These are phyloP conservation scores for Chaetops frenatus DNA, from an alignment of 2,113 vertebrate genomes.

Conservation along the genomic window DNA sequence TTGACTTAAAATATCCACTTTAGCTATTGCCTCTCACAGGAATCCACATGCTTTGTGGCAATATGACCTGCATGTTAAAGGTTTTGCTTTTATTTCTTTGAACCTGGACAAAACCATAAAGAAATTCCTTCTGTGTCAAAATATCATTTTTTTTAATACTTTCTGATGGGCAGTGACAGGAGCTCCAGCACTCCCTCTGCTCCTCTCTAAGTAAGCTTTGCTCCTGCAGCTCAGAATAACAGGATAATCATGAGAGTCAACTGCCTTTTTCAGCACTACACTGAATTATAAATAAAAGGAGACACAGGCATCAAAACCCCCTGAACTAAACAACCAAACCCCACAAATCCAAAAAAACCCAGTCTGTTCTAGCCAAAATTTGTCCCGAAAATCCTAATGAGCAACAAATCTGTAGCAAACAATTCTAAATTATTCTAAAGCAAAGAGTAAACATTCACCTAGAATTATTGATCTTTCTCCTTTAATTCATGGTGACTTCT, in stretches of 20 bases:
- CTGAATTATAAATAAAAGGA: background rate
- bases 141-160: background rate
- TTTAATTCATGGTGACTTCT: background rate
- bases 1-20: background rate
- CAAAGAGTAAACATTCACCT: background rate
- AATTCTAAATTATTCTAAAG: background rate
- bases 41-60: background rate
- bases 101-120: background rate
- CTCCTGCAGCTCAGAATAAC: background rate
- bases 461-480: background rate
- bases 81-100: background rate
- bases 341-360: background rate
- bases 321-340: background rate
- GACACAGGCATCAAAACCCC: background rate
- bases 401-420: background rate
- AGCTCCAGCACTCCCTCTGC: background rate
- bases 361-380: background rate
- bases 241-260: background rate
- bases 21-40: background rate
- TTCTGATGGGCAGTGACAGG: background rate
- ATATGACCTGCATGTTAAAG: background rate
- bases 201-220: background rate
- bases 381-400: rapidly evolving
- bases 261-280: background rate
- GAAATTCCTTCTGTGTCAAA: background rate